Base-by-base conservation (phyloP, 37 sponge, comb jelly and placozoan species). In the Axinella damicornis region DNA sequence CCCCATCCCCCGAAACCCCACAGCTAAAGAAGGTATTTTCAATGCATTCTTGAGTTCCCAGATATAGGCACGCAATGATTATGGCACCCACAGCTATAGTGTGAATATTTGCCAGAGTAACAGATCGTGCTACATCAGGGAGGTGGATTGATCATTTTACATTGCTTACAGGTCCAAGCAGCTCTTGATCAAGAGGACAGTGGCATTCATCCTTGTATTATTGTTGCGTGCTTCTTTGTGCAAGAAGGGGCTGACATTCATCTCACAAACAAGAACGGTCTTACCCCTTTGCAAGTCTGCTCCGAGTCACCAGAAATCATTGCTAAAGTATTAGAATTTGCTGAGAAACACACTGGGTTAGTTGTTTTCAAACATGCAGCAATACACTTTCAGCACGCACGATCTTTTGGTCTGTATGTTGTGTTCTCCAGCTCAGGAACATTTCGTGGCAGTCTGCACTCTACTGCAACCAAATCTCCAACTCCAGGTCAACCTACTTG, bases 221-320 rank as follows among this genome's bases (percentile, higher is more conserved):
- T 67, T 30, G 31, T 67, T 31, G 68, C 68, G 11, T 67, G 68
- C 28, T 31, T 67, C 68, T 34, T 67, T 18, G 33, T 67, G 4
- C 30, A 34, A 67, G 68, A 67, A 31, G 68, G 68, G 32, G 68
- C 68, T 32, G 68, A 67, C 68, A 34, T 30, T 2, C 27, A 18
- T 27, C 19, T 67, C 33, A 24, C 20, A 32, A 32, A 24, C 32
- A 11, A 19, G 33, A 67, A 31, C 28, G 68, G 33, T 32, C 33
- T 19, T 4, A 67, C 68, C 20, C 68, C 68, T 67, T 34, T 67
- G 33, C 33, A 67, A 19, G 11, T 34, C 33, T 67, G 68, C 68
- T 46, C 46, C 9, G 9, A 46, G 46, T 67, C 68, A 33, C 68
- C 68, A 31, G 68, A 67, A 9, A 46, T 4, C 14, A 27, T 67